Base-by-base conservation (phyloP, 2,888 invertebrate species). In the Hyposoter dolosus region DNA sequence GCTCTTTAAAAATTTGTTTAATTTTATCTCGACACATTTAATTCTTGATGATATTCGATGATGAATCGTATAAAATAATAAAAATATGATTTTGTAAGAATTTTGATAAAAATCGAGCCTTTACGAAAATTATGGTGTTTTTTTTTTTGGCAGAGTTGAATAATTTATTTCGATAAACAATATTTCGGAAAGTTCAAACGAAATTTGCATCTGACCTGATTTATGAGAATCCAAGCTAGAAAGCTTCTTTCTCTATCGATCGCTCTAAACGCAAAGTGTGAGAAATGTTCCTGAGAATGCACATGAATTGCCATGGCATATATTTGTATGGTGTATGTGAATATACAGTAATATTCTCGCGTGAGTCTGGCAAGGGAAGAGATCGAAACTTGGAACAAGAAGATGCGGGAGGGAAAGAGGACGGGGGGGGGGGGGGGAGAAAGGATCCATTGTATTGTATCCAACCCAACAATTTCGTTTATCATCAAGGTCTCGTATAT, bases 191-290 rank as follows among this genome's bases (percentile, higher is more conserved):
- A 60, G 63, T 5, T 45, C 35, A 60, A 68, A 76, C 72, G 77
- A 53, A 35, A 84, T 80, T 78, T 85, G 80, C 85, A 87, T 85
- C 65, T 83, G 87, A 85, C 87, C 88, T 76, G 85, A 56, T 86
- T 87, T 66, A 60, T 74, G 74, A 65, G 19, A 68, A 68, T 43
- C 74, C 69, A 76, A 81, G 80, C 74, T 85, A 85, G 87, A 88
- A 88, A 88, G 87, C 87, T 56, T 81, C 77, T 87, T 80, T 76
- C 76, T 66, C 83, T 83, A 80, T 80, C 72, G 78, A 83, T 83
- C 80, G 45, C 56, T 83, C 72, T 68, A 40, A 80, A 80, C 68
- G 19, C 72, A 43, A 43, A 47, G 43, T 65, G 68, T 63, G 50
- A 45, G 66, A 78, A 40, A 47, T 40, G 71, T 68, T 50, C n/a